Base-by-base conservation (phyloP, 2,888 invertebrate genomes). In the Mesochorus sp. region DNA sequence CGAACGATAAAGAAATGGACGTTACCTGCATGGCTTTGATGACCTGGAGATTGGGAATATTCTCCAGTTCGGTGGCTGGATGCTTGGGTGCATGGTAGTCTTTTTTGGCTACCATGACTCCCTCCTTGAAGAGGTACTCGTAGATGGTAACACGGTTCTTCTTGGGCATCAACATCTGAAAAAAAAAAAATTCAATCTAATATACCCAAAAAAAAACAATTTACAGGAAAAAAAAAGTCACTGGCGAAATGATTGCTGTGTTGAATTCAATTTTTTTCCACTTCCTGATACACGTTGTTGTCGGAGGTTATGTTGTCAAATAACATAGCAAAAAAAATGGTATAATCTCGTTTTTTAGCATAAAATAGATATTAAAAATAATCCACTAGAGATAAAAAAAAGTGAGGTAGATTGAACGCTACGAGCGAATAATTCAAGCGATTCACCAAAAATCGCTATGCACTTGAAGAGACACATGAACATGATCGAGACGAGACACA, bases 101-200 rank as follows among this genome's bases (percentile, higher is more conserved):
- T 91, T 99, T 99, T 92, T 98, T 98, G 6, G 99, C 99, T 87
- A 99, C 99, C 95, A 99, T 96, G 81, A 99, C 99, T 91, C 99
- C 99, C 93, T 99, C 99, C 91, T 98, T 98, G 92, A 99, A 99
- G 87, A 99, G 95, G 93, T 97, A 97, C 92, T 99, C 99, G 92
- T 97, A 99, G 91, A 99, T 99, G 86, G 97, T 94, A 85, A 97
- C 96, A 90, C 98, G 95, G 92, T 98, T 98, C 93, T 97, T 97
- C 94, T 99, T 99, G 89, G 99, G 98, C 98, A 99, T 99, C 97
- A 99, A 98, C 99, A 99, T 99, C 82, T 82, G 73, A n/a, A 57
- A 51, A 39, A 26, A 44, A 55, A 5, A 8, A 37, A 62, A 24
- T 57, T 28, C 28, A 34, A 39, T 26, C 49, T 42, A 26, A 28